Evolutionary conservation across 2,888 invertebrate genomes (phyloP), one percentile per base, ranked within the genome.

Genomic region (Tribolium freemani): DNA sequence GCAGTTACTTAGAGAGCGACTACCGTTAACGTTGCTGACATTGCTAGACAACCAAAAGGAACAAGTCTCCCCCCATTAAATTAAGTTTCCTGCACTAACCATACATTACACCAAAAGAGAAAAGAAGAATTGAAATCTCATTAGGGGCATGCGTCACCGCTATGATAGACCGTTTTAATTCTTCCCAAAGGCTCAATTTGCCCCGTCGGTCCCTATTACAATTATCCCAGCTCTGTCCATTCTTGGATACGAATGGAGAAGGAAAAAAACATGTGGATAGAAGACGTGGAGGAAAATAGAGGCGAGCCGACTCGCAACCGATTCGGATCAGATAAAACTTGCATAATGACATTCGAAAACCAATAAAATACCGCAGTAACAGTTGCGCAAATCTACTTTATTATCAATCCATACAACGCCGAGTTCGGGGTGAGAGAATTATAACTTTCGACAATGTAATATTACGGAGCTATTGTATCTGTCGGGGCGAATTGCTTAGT

Each of bases 71-170:
- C 48, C 54, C 71, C 64, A 60, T 72, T 58, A 69, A 72, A 72
- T 72, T 63, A 69, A 72, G 26, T 69, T 63, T 56, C 48, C 58
- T 38, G 56, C 57, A 10, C 48, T 48, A 53, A 56, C 56, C 74
- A 60, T 68, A 75, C 71, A 73, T 77, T 73, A 70, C 71, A n/a
- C 72, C 71, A 21, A 16, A 50, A 48, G 68, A 74, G 74, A 75
- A 79, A 79, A 78, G 75, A 73, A 75, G 74, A 79, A 78, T 79
- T 74, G 76, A 77, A 78, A 76, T 79, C 78, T 77, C 76, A 77
- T 77, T 76, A 77, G 75, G 38, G 13, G 63, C 63, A 71, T 76
- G 76, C 76, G 74, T 73, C 73, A 71, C 68, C 71, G 73, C 72
- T 63, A 56, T 38, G 51, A 69, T 72, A 73, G 73, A 76, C 73